Percentiles rank a stretch among this genome's conserved stretches.
Evolutionary conservation across 2,113 vertebrate species (phyloP).

Genomic region (Pleuronectes platessa): DNA sequence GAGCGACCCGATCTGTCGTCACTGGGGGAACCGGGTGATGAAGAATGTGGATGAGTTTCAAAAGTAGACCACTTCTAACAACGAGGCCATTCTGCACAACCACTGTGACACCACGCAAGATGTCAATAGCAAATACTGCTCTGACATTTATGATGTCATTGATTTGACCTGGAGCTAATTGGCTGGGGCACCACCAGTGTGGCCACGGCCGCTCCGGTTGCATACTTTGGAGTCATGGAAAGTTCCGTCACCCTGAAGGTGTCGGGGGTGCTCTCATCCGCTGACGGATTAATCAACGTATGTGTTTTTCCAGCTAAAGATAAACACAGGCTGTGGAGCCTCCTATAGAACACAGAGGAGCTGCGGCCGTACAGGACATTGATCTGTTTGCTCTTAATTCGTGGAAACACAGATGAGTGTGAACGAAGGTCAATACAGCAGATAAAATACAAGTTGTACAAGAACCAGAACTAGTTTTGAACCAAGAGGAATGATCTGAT

Average conservation of each 20-base stretch:
- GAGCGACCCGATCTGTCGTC: not conserved
- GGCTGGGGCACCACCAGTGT: not conserved
- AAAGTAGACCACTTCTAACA: too few species aligned
- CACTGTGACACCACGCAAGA: not conserved
- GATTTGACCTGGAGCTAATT: slow-evolving; percentile 21
- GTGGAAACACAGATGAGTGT: not conserved
- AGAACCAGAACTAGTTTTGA: not conserved
- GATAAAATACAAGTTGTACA: not conserved
- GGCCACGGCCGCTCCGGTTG: not conserved
- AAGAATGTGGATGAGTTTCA: not conserved
- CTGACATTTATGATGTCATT: slow-evolving; percentile 1
- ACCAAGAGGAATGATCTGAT: not conserved
- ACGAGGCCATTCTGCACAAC: not conserved
- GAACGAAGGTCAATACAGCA: not conserved
- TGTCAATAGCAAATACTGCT: not conserved
- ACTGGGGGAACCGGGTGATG: not conserved
- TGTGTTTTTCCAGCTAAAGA: slow-evolving; percentile 61
- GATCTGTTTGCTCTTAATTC: not conserved
- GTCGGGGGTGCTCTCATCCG: not conserved
- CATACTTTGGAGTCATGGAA: slow-evolving; percentile 47
- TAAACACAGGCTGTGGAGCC: slow-evolving; percentile 5
- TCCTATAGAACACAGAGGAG: not conserved
- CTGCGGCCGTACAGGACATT: not conserved
- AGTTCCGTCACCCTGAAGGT: slow-evolving; percentile 17
- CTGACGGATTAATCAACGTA: slow-evolving; percentile 30